phyloP scores from a whole-genome alignment of 2,113 vertebrate genomes.

The Semnopithecus entellus region DNA sequence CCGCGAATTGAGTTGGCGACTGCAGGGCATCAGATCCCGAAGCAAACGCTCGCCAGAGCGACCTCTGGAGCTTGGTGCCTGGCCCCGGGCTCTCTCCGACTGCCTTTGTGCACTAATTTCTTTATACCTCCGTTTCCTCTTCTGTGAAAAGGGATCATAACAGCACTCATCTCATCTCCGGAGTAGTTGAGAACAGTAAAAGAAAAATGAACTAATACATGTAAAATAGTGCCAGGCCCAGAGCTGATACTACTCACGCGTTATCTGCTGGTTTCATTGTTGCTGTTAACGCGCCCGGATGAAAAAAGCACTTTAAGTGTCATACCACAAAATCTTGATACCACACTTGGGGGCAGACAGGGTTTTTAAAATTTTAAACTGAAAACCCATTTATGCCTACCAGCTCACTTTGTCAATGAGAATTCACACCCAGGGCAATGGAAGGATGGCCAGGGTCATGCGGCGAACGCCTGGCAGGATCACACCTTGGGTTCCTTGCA shows the following conservation, averaged over 20 bases:
- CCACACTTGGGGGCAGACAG: background rate
- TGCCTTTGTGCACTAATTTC: background rate
- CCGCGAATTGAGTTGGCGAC: fast-evolving
- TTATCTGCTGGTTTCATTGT: background rate
- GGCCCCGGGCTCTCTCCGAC: fast-evolving
- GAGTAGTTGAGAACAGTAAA: background rate
- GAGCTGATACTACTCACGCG: fast-evolving
- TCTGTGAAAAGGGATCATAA: background rate
- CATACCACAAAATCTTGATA: background rate
- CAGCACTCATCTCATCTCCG: background rate
- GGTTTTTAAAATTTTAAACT: background rate
- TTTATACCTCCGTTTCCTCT: background rate
- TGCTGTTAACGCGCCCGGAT: fast-evolving
- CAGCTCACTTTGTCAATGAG: background rate
- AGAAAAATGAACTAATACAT: too few relatives aligned
- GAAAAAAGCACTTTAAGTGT: background rate
- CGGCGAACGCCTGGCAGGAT: background rate
- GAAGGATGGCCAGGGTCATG: background rate
- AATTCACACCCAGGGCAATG: background rate
- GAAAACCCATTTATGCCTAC: background rate
- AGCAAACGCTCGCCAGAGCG: background rate
- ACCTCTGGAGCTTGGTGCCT: background rate
- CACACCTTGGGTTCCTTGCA: background rate
- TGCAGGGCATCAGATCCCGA: fast-evolving
- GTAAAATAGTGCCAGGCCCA: background rate